Evolutionary conservation across 2,888 invertebrate genomes (phyloP), one percentile per base, ranked within the genome.

Genomic region (Tortrix viridana): DNA sequence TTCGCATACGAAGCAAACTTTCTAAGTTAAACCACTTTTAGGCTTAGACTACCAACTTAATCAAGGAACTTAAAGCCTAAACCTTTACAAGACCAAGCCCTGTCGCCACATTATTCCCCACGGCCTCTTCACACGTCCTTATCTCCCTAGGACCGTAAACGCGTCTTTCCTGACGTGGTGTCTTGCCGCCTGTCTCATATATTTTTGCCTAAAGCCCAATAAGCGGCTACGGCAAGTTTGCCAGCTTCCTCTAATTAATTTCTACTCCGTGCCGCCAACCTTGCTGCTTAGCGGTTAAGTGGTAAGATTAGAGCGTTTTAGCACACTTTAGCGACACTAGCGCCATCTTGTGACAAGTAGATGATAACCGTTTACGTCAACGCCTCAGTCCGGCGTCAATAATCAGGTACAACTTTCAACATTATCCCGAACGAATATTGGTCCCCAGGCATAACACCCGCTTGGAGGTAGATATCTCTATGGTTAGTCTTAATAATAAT

Each of bases 231-330:
- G 82, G 76, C 82, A 87, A 88, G 84, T 89, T 88, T 86, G 83
- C 87, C 81, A 84, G 86, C 87, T 85, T 88, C 84, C 85, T 88
- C 87, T 88, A 89, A 89, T 89, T 89, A 89, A 88, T 89, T 88
- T 88, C 89, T 83, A 84, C 87, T 87, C 81, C 84, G 85, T 86
- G 84, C 82, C 80, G 81, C 80, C 81, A 76, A 75, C 73, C 69
- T 71, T 66, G 66, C 23, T 56, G 62, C 48, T 41, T 52, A 47
- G 75, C 80, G 76, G 49, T 14, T 61, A 74, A 76, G 70, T 32
- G 23, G 67, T 14, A 55, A 69, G 67, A 62, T 46, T 43, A 5
- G 3, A 20, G 60, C 26, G 53, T 23, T 18, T 44, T 37, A 9
- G 3, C 12, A 3, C 12, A 32, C 32, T 32, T 1, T 32, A 32